These are phyloP conservation scores for Cantharis rufa DNA, from an alignment of 2,888 invertebrate species.

Conservation along the genomic window DNA sequence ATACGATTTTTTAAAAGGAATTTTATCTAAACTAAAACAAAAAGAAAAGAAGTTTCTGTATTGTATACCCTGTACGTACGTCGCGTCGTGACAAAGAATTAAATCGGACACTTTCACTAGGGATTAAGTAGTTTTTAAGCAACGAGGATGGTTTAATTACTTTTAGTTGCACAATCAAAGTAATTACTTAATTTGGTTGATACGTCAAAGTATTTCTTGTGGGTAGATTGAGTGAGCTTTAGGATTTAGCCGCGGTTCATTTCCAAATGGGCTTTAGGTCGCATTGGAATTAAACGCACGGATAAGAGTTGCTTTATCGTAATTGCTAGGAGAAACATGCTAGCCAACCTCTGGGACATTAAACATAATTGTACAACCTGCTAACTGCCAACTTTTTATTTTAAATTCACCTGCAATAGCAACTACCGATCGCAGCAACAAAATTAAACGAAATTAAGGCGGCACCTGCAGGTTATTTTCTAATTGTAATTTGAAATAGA, in stretches of 20 bases:
- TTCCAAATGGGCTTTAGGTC: slow-evolving; percentile 33
- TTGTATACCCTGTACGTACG: too few species aligned
- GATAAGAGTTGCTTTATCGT: slow-evolving; percentile 37
- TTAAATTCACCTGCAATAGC: slow-evolving; percentile 5
- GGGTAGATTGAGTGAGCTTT: slow-evolving; percentile 15
- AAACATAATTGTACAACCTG: slow-evolving; percentile 24
- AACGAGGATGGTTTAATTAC: slow-evolving; percentile 5
- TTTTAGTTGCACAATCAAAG: slow-evolving; percentile 21
- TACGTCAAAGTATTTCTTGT: slow-evolving; percentile 22
- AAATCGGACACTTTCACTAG: neutral
- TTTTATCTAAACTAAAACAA: too few species aligned
- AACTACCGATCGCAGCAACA: neutral
- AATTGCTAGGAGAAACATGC: slow-evolving; percentile 26
- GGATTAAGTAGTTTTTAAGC: neutral
- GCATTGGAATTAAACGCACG: slow-evolving; percentile 32
- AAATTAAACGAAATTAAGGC: neutral
- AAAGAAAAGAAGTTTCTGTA: too few species aligned
- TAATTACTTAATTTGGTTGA: slow-evolving; percentile 32
- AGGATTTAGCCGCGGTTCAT: slow-evolving; percentile 34
- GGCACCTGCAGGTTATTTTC: neutral
- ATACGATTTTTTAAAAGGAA: too few species aligned
- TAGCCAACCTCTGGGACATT: slow-evolving; percentile 8
- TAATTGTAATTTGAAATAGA: neutral
- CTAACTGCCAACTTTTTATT: slow-evolving; percentile 20
- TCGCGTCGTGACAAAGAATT: neutral